A percentile compares a stretch with the other conserved stretches of the same genome.
Evolutionary conservation across 2,888 invertebrate species (phyloP).

Genomic region (Archaeoteleia sp.): DNA sequence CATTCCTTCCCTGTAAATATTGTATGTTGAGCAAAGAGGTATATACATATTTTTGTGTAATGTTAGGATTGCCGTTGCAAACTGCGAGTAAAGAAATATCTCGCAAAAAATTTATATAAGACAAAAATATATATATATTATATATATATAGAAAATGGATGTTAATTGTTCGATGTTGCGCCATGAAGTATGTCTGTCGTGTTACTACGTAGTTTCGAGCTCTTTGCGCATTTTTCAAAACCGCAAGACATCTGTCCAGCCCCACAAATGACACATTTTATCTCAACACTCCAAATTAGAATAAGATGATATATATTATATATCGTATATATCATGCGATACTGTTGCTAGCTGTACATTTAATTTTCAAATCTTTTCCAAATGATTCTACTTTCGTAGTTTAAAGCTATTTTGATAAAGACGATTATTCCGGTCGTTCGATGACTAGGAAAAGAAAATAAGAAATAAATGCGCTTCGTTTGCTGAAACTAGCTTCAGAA

Average conservation of each 20-base stretch:
- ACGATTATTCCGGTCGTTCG: conserved; percentile 52
- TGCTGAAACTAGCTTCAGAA: conserved; percentile 47
- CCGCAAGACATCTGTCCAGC: conserved; percentile 58
- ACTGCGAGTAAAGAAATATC: conserved; percentile 51
- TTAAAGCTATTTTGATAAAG: conserved; percentile 60
- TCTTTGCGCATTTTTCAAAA: conserved; percentile 50
- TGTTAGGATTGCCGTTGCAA: conserved; percentile 56
- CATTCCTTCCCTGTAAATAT: conserved; percentile 54
- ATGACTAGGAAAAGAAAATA: conserved; percentile 45
- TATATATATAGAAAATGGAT: conserved; percentile 62
- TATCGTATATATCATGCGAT: conserved; percentile 49
- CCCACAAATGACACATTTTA: conserved; percentile 46
- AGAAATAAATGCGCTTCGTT: conserved; percentile 47
- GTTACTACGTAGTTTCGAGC: conserved; percentile 53
- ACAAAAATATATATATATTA: conserved; percentile 46
- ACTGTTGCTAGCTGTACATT: conserved; percentile 52
- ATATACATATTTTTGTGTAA: conserved; percentile 64
- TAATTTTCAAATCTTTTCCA: conserved; percentile 53
- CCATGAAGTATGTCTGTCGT: conserved; percentile 57
- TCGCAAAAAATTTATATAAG: conserved; percentile 54
- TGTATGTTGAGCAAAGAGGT: conserved; percentile 53
- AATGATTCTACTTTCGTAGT: conserved; percentile 52
- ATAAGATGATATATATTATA: conserved; percentile 44
- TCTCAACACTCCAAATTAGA: conserved; percentile 41
- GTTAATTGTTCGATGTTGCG: conserved; percentile 66